phyloP scores from a whole-genome alignment of 92 coral and sea anemone genomes.

The Scolanthus callimorphus region DNA sequence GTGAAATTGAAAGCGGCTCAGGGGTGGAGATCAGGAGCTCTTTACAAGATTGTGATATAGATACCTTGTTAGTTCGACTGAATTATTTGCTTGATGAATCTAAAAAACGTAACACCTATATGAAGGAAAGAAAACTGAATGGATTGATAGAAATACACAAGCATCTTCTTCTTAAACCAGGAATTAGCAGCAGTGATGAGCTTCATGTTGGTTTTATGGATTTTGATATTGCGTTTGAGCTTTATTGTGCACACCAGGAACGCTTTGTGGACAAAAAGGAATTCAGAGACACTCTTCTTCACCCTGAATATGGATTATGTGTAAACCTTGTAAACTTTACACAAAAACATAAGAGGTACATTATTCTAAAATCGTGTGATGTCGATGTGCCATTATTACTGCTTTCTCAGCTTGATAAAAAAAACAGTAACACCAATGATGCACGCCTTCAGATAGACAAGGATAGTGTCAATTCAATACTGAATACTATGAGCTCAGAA shows the following conservation, averaged over 20 bases:
- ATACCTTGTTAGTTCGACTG: slow-evolving; percentile 25
- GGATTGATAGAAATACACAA: slow-evolving; percentile 37
- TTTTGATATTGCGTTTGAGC: slow-evolving; percentile 32
- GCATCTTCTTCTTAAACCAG: slow-evolving; percentile 40
- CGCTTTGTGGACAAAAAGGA: slow-evolving; percentile 23
- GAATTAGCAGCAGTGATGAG: slow-evolving; percentile 10
- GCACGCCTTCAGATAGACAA: slow-evolving; percentile 1
- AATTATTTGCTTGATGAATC: slow-evolving; percentile 30
- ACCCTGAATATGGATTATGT: slow-evolving; percentile 29
- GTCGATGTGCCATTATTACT: slow-evolving; percentile 4
- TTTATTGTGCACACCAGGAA: slow-evolving; percentile 44
- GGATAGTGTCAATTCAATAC: neutral
- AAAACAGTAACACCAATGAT: neutral
- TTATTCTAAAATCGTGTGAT: slow-evolving; percentile 1
- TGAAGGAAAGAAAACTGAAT: slow-evolving; percentile 29
- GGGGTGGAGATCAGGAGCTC: no score
- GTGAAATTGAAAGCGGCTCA: slow-evolving; percentile 12
- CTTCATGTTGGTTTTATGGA: slow-evolving; percentile 27
- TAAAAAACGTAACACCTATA: slow-evolving; percentile 20
- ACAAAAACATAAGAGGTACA: slow-evolving; percentile 14
- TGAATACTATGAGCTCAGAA: slow-evolving; percentile 30
- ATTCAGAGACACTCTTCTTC: slow-evolving; percentile 30
- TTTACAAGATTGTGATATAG: slow-evolving; percentile 31
- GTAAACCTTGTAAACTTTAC: slow-evolving; percentile 23
- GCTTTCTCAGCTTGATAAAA: neutral